Evolutionary conservation across 1,140 invertebrate species (phyloP), one percentile per base, ranked within the genome.

Genomic region (Drosophila saltans): DNA sequence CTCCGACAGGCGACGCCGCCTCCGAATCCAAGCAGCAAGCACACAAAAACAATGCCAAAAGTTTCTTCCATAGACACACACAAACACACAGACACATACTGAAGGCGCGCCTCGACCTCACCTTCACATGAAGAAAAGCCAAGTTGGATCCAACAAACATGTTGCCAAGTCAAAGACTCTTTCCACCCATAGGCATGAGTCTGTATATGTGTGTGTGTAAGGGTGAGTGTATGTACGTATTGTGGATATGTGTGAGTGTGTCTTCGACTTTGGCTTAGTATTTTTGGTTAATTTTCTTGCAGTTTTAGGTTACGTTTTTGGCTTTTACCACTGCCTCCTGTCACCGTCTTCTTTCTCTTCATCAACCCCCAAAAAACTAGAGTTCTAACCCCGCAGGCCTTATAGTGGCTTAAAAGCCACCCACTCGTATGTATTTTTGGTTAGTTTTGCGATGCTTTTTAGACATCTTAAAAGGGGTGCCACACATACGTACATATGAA

Each of bases 221-320:
- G 26, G 6, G 62, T 26, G 43, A 9, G 39, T 11, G 33, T 55
- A 30, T 41, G 30, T 66, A 57, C 66, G 52, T 8, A 56, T 57
- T 66, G 16, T 55, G 8, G 72, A 62, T 71, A 21, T 48, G 57
- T 75, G 43, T 79, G 64, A 62, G 57, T 69, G 77, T 72, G 84
- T 88, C 83, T 88, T 88, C 83, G 83, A 83, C 80, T 89, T 88
- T 89, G 80, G 83, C 83, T 88, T 84, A 88, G 85, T 89, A 89
- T 89, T 89, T 89, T 89, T 89, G 85, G 84, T 89, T 89, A 89
- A 89, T 89, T 89, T 89, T 89, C 84, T 89, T 89, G 85, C 85
- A 89, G 84, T 89, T 89, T 89, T 89, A 85, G 84, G 84, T 89
- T 89, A 89, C 84, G 85, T 89, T 88, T 88, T 89, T 89, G 85